phyloP scores from a whole-genome alignment of 2,888 invertebrate species.

The Tolmerus cingulatus region DNA sequence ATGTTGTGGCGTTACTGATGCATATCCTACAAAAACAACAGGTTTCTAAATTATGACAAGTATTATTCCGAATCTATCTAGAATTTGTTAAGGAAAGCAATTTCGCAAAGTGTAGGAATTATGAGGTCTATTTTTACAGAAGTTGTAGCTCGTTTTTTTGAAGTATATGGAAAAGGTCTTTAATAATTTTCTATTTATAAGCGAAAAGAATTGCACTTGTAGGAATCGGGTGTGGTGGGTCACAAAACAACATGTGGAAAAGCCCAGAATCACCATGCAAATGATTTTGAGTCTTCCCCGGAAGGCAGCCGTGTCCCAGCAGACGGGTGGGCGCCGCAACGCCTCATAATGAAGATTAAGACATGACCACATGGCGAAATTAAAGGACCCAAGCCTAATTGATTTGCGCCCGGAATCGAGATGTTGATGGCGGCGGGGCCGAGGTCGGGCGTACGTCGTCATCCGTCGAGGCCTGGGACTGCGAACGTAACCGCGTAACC shows the following conservation, averaged over 20 bases:
- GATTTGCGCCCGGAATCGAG: background rate
- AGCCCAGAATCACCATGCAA: background rate
- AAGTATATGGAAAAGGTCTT: no score
- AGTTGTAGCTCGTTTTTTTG: no score
- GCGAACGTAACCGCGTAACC: background rate
- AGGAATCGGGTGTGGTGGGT: background rate
- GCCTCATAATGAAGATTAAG: constrained; percentile 8
- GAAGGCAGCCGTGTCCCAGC: background rate
- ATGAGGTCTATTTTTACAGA: no score
- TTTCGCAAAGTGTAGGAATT: no score
- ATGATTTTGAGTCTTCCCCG: background rate
- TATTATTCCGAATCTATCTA: no score
- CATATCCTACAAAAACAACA: no score
- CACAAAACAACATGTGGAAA: background rate
- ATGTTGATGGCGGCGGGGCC: background rate
- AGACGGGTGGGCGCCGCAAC: background rate
- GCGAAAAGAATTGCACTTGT: background rate
- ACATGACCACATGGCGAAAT: background rate
- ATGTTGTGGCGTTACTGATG: no score
- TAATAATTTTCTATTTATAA: no score
- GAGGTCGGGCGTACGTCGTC: background rate
- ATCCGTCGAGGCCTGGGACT: background rate
- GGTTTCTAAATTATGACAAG: no score
- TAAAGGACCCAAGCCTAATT: background rate
- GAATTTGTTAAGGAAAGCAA: no score